Percentiles rank a stretch among this genome's conserved stretches.
These are phyloP conservation scores for Leucozona laternaria DNA, from an alignment of 2,888 invertebrate genomes.

Conservation along the genomic window DNA sequence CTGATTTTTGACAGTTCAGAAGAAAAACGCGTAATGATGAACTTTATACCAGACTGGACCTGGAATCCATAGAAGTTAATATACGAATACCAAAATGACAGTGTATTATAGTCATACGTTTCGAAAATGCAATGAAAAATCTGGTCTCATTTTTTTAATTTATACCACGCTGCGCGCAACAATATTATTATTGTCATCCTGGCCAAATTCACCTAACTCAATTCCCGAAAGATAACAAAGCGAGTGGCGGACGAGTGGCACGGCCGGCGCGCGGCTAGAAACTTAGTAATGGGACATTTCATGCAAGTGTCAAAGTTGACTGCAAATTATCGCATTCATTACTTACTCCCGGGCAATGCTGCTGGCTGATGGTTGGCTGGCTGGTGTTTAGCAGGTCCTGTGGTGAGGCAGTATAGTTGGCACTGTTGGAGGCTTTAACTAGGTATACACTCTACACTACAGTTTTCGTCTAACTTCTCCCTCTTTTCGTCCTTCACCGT, in stretches of 20 bases:
- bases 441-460: background rate
- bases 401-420: constrained; percentile 44
- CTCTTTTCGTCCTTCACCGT: background rate
- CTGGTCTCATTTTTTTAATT: background rate
- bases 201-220: constrained; percentile 8
- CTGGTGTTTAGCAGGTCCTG: constrained; percentile 19
- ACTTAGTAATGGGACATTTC: constrained; percentile 74
- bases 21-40: no score
- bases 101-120: no score
- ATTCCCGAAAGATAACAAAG: constrained; percentile 37
- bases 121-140: no score
- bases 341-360: constrained; percentile 57
- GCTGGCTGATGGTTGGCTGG: background rate
- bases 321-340: constrained; percentile 75
- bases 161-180: background rate
- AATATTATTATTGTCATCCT: background rate
- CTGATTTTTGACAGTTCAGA: no score
- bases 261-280: constrained; percentile 22
- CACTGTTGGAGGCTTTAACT: constrained; percentile 45
- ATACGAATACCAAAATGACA: no score
- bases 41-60: no score
- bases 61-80: no score
- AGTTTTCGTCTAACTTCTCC: constrained; percentile 3
- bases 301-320: constrained; percentile 76
- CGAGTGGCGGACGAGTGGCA: background rate